These are phyloP conservation scores for Erythrocercus mccallii DNA, from an alignment of 2,113 vertebrate species.

Conservation along the genomic window DNA sequence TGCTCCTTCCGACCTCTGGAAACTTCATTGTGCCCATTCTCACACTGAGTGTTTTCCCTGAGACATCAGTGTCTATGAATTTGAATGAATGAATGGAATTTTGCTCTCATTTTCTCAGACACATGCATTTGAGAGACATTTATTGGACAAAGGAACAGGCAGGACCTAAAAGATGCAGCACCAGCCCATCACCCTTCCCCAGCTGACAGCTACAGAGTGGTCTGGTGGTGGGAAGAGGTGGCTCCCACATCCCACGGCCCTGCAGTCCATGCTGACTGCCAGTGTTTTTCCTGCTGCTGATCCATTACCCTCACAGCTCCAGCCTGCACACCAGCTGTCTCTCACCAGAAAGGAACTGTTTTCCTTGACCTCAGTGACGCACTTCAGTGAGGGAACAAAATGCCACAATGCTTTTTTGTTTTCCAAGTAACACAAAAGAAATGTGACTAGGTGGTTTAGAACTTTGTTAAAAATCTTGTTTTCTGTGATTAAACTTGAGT, in stretches of 20 bases:
- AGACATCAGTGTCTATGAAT: background rate
- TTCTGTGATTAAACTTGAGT: background rate
- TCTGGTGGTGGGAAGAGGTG: background rate
- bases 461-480: background rate
- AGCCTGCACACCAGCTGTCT: background rate
- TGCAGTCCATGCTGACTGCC: background rate
- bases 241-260: background rate
- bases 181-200: background rate
- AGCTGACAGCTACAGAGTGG: background rate
- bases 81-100: background rate
- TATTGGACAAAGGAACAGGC: background rate
- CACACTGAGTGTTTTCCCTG: background rate
- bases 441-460: background rate
- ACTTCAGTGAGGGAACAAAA: background rate
- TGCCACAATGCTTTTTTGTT: background rate
- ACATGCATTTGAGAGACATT: no score
- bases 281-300: background rate
- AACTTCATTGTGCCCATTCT: background rate
- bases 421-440: background rate
- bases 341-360: background rate
- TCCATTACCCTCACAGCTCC: background rate
- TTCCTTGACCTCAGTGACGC: background rate
- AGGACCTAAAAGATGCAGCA: background rate
- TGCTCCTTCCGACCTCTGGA: background rate
- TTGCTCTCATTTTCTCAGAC: background rate